Evolutionary conservation across 2,797 vertebrate genomes (phyloP), one percentile per base, ranked within the genome.

Genomic region (Amazona ochrocephala): DNA sequence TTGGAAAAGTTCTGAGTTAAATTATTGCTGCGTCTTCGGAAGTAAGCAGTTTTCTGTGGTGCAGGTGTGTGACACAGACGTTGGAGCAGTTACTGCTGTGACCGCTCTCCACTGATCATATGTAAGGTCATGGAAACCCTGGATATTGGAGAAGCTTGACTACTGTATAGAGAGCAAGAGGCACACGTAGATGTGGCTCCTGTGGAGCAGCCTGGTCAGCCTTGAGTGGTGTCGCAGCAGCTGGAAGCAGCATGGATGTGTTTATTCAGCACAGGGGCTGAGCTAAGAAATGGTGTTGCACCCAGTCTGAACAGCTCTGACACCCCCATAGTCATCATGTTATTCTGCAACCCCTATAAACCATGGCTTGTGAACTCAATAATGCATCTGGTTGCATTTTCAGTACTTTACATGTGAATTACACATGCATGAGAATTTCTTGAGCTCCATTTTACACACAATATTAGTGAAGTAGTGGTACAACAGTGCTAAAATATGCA

Each of bases 221-320:
- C 54, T n/a, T 11, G n/a, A 34, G 39, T n/a, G 4, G 39, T 29
- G 11, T 44, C 1, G 0, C 11, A 3, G 56, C 0, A 0, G 39
- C 56, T 70, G 45, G 39, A 27, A 42, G 45, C n/a, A 30, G 39
- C 1, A 0, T 32, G 64, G 51, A 15, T 74, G 18, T 21, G 2
- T 41, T 41, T 26, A 10, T 54, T 23, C n/a, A 14, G 41, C 4
- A 1, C 2, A 0, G 29, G 37, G 10, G 3, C 51, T n/a, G 66
- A 81, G 80, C 58, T 30, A 4, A 19, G n/a, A 22, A 30, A 30
- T 42, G 26, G 29, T 21, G 6, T 7, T 19, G 24, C 14, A 15
- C 26, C 26, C 24, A 8, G 0, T 41, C 19, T 22, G 37, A 42
- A 17, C 10, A 37, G 42, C 47, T 37, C 29, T 68, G 53, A n/a